Percentiles rank a stretch among this genome's conserved stretches.
These are phyloP conservation scores for Homarus gammarus DNA, from an alignment of 2,888 invertebrate genomes.

Conservation along the genomic window DNA sequence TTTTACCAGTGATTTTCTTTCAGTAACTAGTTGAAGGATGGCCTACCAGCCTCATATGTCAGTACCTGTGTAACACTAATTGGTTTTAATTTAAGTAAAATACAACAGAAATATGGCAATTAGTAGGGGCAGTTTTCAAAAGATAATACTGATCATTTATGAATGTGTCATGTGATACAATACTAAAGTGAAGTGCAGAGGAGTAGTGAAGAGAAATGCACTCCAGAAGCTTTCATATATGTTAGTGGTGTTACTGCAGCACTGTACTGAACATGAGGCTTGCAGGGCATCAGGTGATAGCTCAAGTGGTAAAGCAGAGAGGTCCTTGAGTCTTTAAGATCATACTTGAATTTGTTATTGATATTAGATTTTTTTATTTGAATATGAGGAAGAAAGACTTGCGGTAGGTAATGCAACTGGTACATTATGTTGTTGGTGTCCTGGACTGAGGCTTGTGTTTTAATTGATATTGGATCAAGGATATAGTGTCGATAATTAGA, in stretches of 20 bases:
- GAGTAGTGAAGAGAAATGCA: neutral
- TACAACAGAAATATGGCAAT: neutral
- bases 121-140: neutral
- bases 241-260: neutral
- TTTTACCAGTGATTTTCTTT: slow-evolving; percentile 18
- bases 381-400: neutral
- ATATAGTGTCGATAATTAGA: neutral
- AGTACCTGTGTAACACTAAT: neutral
- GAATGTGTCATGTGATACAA: too few species aligned
- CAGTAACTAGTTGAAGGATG: neutral
- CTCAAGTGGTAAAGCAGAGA: neutral
- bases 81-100: neutral
- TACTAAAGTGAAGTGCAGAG: too few species aligned
- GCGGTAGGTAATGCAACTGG: neutral
- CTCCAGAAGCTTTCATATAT: neutral
- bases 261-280: neutral
- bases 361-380: neutral
- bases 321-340: neutral
- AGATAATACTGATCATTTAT: neutral
- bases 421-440: neutral
- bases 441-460: neutral
- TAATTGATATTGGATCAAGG: neutral
- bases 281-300: neutral
- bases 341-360: neutral
- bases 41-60: neutral